These are phyloP conservation scores for Heliocidaris erythrogramma DNA, from an alignment of 35 echinoderm and acorn worm species.

Conservation along the genomic window DNA sequence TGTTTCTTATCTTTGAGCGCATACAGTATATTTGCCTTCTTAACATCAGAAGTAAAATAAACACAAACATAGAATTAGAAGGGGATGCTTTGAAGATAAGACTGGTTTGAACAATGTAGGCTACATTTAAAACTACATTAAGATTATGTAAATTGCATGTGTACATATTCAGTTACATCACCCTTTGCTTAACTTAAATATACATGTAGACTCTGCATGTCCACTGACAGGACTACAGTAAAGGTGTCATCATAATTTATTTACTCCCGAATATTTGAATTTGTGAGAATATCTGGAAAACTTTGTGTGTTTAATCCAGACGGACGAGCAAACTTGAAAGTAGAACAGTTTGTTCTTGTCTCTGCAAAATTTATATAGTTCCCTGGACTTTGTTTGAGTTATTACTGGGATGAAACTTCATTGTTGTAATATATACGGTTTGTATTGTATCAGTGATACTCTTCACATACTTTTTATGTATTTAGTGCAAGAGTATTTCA, in stretches of 20 bases:
- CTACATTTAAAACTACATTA: not conserved
- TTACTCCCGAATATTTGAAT: not conserved
- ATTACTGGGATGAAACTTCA: not conserved
- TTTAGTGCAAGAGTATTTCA: not conserved
- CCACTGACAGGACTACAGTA: not conserved
- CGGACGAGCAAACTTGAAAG: not conserved
- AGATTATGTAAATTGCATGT: not conserved
- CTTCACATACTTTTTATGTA: not conserved
- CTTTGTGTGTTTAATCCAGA: not conserved
- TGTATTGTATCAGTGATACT: slow-evolving; percentile 2
- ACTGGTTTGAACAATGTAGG: not conserved
- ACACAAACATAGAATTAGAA: not conserved
- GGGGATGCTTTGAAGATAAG: not conserved
- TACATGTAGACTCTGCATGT: not conserved
- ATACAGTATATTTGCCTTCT: not conserved
- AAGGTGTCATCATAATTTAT: not conserved
- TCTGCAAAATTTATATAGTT: not conserved
- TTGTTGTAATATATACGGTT: not conserved
- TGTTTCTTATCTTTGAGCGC: not conserved
- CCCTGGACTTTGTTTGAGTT: not conserved
- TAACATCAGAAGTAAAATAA: not conserved
- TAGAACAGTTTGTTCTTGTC: not conserved
- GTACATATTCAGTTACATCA: not conserved
- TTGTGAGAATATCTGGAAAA: slow-evolving; percentile 12
- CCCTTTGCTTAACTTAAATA: not conserved